phyloP scores from a whole-genome alignment of 2,888 invertebrate genomes.

The Clistopyga incitator region DNA sequence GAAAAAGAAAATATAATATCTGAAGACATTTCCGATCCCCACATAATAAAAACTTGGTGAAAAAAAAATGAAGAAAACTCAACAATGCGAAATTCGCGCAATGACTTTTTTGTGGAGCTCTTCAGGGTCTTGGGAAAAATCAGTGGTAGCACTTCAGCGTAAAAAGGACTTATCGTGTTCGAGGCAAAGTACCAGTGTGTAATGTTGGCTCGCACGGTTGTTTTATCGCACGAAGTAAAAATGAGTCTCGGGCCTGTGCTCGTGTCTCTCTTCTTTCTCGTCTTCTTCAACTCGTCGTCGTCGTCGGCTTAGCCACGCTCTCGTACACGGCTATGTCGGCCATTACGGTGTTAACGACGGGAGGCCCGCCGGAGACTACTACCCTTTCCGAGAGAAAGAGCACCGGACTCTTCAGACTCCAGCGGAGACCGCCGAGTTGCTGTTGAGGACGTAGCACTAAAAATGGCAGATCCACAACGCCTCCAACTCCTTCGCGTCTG shows the following conservation, averaged over 20 bases:
- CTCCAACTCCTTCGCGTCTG: constrained; percentile 28
- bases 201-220: not conserved
- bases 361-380: constrained; percentile 42
- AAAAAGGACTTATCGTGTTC: constrained; percentile 9
- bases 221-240: constrained; percentile 24
- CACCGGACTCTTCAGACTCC: constrained; percentile 4
- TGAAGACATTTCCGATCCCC: too few species aligned
- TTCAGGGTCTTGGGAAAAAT: not conserved
- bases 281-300: not conserved
- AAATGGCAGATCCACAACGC: constrained; percentile 45
- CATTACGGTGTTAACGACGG: constrained; percentile 54
- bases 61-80: not conserved
- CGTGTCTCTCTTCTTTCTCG: not conserved
- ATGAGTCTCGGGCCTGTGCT: not conserved
- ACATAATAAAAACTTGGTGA: too few species aligned
- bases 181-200: not conserved
- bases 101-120: not conserved
- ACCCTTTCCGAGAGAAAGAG: constrained; percentile 43
- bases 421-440: constrained; percentile 34
- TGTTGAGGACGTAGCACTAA: constrained; percentile 30
- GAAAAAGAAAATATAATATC: too few species aligned
- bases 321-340: constrained; percentile 42
- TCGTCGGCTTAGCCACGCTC: constrained; percentile 5
- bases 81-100: not conserved
- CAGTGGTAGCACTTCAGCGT: not conserved